These are phyloP conservation scores for Teleogryllus occipitalis DNA, from an alignment of 1,140 invertebrate species.

Conservation along the genomic window DNA sequence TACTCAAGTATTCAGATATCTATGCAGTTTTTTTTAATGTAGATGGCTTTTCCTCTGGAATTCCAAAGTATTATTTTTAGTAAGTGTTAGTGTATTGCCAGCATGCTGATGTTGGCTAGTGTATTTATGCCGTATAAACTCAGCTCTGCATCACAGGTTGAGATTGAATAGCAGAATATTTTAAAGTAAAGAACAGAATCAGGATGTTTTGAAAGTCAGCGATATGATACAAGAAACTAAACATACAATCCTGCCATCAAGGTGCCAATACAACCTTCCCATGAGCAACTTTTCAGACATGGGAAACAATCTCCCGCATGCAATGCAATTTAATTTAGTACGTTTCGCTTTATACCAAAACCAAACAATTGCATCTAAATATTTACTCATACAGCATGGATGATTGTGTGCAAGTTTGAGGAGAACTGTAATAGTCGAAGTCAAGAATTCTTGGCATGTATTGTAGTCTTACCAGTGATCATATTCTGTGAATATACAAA, in stretches of 20 bases:
- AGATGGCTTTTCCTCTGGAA: slow-evolving; percentile 2
- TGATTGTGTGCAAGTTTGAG: slow-evolving; percentile 3
- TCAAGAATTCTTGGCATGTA: slow-evolving; percentile 9
- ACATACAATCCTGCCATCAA: slow-evolving; percentile 22
- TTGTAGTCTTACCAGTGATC: slow-evolving; percentile 17
- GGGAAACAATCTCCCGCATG: slow-evolving; percentile 9
- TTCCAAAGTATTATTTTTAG: slow-evolving; percentile 17
- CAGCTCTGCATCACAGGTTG: slow-evolving; percentile 11
- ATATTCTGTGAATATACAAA: slow-evolving; percentile 16
- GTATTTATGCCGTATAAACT: slow-evolving; percentile 9
- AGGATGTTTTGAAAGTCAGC: background rate
- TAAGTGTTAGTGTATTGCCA: slow-evolving; percentile 13
- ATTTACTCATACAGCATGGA: slow-evolving; percentile 10
- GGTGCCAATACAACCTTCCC: slow-evolving; percentile 20
- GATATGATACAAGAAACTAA: background rate
- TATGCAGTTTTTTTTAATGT: slow-evolving; percentile 2
- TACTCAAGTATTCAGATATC: slow-evolving; percentile 11
- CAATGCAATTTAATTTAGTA: slow-evolving; percentile 16
- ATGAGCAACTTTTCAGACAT: background rate
- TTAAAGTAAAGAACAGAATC: slow-evolving; percentile 5
- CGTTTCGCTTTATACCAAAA: slow-evolving; percentile 21
- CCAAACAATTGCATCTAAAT: background rate
- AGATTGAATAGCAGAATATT: slow-evolving; percentile 11
- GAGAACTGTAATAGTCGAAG: slow-evolving; percentile 6
- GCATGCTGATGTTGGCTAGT: background rate